Base-by-base conservation (phyloP, 2,888 invertebrate species). In the Caenorhabditis sp. region DNA sequence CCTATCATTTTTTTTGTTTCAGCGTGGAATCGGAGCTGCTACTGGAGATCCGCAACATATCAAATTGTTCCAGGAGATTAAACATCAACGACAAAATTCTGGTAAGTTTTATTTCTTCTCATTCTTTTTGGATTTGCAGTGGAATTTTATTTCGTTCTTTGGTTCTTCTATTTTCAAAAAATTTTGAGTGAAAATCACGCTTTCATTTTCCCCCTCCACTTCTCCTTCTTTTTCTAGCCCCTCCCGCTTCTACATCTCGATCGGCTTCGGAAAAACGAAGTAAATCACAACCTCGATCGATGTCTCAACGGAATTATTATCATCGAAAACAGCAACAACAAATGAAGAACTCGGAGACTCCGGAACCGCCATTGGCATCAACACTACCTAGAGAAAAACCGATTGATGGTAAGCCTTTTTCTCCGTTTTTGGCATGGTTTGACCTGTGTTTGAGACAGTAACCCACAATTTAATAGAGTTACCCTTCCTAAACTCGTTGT, bases 51-150 rank as follows among this genome's bases (percentile, higher is more conserved):
- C 97, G 54, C 93, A 93, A 88, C 93, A 91, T 88, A 95, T 95
- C 0, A 95, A 95, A 87, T 95, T 96, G 0, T 97, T 96, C 89
- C 94, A 95, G 89, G 90, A 93, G 73, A 93, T 93, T 80, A 94
- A 94, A 88, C 93, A 93, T 74, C 78, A 88, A 85, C 92, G 81
- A 89, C 93, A 69, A 87, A 88, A 80, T 43, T 87, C 85, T 76
- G 85, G 87, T 88, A 67, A 61, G 64, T 70, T 54, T 52, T 31
- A n/a, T 2, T 5, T 36, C 7, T 20, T n/a, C n/a, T n/a, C n/a
- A n/a, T n/a, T n/a, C n/a, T n/a, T n/a, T n/a, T n/a, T n/a, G n/a
- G n/a, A n/a, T n/a, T n/a, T n/a, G n/a, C n/a, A n/a, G n/a, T n/a
- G n/a, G n/a, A n/a, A n/a, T n/a, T n/a, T n/a, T n/a, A n/a, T n/a